Evolutionary conservation across 2,113 vertebrate species (phyloP).

Genomic region (Eleginops maclovinus): DNA sequence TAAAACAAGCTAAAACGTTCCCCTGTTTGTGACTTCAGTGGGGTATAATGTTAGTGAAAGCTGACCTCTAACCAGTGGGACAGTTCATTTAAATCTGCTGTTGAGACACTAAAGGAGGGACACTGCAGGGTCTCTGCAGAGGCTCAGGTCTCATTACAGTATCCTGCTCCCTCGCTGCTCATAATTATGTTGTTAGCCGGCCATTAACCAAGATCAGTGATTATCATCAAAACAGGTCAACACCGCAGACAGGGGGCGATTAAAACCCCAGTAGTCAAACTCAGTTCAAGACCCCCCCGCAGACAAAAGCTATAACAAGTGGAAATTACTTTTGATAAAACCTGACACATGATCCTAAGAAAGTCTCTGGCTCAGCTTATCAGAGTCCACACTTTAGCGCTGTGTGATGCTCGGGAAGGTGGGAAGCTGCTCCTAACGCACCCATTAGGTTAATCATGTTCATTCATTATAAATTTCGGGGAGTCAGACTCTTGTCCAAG

Average conservation of each 20-base stretch:
- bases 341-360: slow-evolving; percentile 20
- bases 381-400: slow-evolving; percentile 28
- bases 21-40: neutral
- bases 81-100: slow-evolving; percentile 25
- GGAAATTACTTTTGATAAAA: slow-evolving; percentile 39
- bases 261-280: slow-evolving; percentile 14
- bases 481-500: slow-evolving; percentile 48
- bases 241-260: slow-evolving; percentile 12
- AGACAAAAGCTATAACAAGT: neutral
- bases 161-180: slow-evolving; percentile 33
- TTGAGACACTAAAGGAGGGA: slow-evolving; percentile 24
- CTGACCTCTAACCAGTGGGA: slow-evolving; percentile 10
- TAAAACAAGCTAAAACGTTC: neutral
- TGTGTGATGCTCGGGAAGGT: slow-evolving; percentile 11
- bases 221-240: slow-evolving; percentile 42
- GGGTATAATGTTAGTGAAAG: slow-evolving; percentile 9
- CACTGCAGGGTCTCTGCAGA: slow-evolving; percentile 23
- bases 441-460: slow-evolving; percentile 53
- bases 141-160: slow-evolving; percentile 27
- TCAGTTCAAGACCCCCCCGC: neutral
- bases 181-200: slow-evolving; percentile 62
- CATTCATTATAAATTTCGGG: slow-evolving; percentile 45
- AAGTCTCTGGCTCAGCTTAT: slow-evolving; percentile 2
- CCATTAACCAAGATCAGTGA: slow-evolving; percentile 38
- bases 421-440: slow-evolving; percentile 41